Conservation (phyloP, 2,888 invertebrate species). For the Podotricha telesiphe region DNA sequence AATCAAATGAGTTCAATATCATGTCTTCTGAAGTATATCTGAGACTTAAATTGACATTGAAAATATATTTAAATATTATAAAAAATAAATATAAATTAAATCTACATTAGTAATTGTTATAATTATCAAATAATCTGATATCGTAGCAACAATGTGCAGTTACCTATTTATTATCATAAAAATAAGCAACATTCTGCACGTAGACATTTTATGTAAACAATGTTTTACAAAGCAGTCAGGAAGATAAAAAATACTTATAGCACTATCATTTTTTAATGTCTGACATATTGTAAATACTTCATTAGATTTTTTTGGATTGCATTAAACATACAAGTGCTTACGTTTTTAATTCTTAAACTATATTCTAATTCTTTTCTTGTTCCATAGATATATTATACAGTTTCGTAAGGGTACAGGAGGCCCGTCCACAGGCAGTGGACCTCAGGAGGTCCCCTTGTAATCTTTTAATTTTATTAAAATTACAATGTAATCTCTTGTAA, state of each 20-base stretch:
- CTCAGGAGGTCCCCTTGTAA: no score
- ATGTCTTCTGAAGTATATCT: no score
- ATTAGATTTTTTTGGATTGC: conserved; percentile 19
- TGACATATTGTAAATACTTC: conserved; percentile 23
- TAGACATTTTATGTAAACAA: conserved; percentile 25
- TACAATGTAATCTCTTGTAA: no score
- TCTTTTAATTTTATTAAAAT: no score
- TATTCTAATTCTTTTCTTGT: not conserved
- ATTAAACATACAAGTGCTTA: conserved; percentile 8
- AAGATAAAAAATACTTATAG: conserved; percentile 19
- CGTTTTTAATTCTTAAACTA: not conserved
- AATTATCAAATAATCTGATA: not conserved
- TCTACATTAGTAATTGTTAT: not conserved
- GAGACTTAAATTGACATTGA: not conserved
- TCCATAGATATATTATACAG: not conserved
- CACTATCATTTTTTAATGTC: conserved; percentile 19
- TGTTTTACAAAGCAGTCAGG: conserved; percentile 13
- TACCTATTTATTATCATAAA: conserved; percentile 8
- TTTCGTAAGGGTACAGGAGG: no score
- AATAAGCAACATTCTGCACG: conserved; percentile 15
- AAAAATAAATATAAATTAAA: no score
- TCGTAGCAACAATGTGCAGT: conserved; percentile 7
- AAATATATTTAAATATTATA: not conserved
- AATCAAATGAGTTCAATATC: no score
- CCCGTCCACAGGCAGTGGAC: no score